These are phyloP conservation scores for Scotopteryx bipunctaria DNA, from an alignment of 2,888 invertebrate species.

Conservation along the genomic window DNA sequence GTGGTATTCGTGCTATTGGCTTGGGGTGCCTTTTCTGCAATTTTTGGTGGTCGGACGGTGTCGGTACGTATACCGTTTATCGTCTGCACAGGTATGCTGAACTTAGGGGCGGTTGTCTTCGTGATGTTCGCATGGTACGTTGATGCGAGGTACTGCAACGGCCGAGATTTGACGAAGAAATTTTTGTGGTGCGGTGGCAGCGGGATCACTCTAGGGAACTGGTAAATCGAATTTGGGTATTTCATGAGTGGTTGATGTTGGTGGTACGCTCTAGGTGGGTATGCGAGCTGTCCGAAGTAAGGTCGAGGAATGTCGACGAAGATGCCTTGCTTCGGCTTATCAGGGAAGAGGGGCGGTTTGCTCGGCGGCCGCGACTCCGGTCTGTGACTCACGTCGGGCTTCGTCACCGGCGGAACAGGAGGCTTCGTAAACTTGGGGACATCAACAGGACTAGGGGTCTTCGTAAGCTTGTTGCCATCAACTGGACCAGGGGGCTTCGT, in stretches of 20 bases:
- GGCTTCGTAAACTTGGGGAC: constrained; percentile 57
- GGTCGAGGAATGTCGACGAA: constrained; percentile 53
- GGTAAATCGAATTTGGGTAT: constrained; percentile 62
- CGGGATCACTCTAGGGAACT: constrained; percentile 65
- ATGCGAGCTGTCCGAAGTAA: constrained; percentile 52
- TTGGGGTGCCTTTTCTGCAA: constrained; percentile 30
- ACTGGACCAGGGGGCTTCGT: constrained; percentile 41
- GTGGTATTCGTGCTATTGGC: constrained; percentile 46
- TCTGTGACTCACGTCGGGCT: constrained; percentile 50
- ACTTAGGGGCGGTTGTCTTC: constrained; percentile 54
- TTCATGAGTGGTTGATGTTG: constrained; percentile 56
- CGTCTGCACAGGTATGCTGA: constrained; percentile 69
- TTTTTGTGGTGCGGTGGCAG: constrained; percentile 51
- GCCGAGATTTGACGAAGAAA: constrained; percentile 51
- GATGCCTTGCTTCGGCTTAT: constrained; percentile 52
- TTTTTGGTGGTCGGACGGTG: constrained; percentile 60
- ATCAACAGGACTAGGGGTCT: too few relatives aligned
- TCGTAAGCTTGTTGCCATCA: too few relatives aligned
- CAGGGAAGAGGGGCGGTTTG: constrained; percentile 64
- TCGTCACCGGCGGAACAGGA: constrained; percentile 36
- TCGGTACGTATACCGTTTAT: constrained; percentile 70
- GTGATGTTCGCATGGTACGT: constrained; percentile 52
- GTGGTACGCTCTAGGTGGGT: constrained; percentile 54
- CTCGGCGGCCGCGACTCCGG: constrained; percentile 61
- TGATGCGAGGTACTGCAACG: constrained; percentile 56